Evolutionary conservation across 2,113 vertebrate genomes (phyloP).

Genomic region (Bucco capensis): DNA sequence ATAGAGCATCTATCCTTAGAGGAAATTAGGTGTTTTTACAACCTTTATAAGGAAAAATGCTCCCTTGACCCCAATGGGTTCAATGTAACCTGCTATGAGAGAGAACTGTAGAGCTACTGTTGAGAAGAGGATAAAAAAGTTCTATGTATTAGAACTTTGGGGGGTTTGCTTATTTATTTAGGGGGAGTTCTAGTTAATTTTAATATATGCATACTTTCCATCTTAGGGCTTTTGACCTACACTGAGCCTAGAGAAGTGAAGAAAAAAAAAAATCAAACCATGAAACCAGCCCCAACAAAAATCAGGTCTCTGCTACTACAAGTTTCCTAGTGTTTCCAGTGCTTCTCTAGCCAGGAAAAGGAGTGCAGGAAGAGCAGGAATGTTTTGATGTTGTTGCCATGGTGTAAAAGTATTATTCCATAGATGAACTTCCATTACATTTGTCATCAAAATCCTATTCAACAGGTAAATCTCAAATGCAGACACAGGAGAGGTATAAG

Average conservation of each 20-base stretch:
- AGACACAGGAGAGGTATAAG: background rate
- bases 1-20: rapidly evolving
- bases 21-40: background rate
- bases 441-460: background rate
- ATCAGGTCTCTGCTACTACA: background rate
- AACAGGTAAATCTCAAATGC: background rate
- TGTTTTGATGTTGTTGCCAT: background rate
- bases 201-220: background rate
- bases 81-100: background rate
- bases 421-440: background rate
- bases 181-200: background rate
- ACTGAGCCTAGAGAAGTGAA: background rate
- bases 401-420: conserved; percentile 18
- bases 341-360: background rate
- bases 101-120: background rate
- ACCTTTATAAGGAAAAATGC: background rate
- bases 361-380: background rate
- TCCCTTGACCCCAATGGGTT: background rate
- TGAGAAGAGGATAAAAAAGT: background rate
- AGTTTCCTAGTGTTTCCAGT: background rate
- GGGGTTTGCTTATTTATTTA: background rate
- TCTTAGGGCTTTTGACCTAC: background rate
- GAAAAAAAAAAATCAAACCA: background rate
- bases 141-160: rapidly evolving
- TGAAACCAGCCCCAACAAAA: background rate